phyloP scores from a whole-genome alignment of 2,113 vertebrate genomes.

The Panthera leo region DNA sequence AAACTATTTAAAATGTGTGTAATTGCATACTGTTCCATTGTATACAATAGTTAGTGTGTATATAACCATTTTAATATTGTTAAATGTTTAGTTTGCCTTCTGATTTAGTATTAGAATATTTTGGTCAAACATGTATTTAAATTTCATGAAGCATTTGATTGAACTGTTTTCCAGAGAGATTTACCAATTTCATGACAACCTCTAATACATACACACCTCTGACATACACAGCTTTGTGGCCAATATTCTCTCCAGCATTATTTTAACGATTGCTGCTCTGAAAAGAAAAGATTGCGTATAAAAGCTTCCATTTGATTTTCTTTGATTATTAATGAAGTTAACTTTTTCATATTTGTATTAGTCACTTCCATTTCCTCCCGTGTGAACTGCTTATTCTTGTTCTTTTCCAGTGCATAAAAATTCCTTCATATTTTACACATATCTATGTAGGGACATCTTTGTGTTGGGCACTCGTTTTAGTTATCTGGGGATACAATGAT shows the following conservation, averaged over 20 bases:
- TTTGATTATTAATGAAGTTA: neutral
- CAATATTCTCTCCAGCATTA: neutral
- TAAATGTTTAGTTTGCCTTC: neutral
- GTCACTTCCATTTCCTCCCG: neutral
- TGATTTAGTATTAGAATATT: neutral
- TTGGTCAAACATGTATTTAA: neutral
- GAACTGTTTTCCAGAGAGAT: neutral
- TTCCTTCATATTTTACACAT: neutral
- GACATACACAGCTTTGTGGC: neutral
- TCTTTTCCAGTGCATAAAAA: neutral
- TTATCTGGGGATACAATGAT: neutral
- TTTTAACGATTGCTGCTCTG: neutral
- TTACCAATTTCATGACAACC: neutral
- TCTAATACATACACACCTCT: neutral
- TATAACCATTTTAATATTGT: neutral
- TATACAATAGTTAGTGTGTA: neutral
- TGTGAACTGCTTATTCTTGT: neutral
- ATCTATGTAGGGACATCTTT: neutral
- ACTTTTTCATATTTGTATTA: neutral
- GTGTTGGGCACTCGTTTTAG: neutral
- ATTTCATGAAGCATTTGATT: neutral
- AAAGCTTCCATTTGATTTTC: neutral
- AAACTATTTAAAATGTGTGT: neutral
- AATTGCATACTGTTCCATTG: neutral
- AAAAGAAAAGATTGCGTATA: neutral